A percentile compares a stretch with the other conserved stretches of the same genome.
Evolutionary conservation across 2,113 vertebrate genomes (phyloP).

Genomic region (Pantherophis guttatus): DNA sequence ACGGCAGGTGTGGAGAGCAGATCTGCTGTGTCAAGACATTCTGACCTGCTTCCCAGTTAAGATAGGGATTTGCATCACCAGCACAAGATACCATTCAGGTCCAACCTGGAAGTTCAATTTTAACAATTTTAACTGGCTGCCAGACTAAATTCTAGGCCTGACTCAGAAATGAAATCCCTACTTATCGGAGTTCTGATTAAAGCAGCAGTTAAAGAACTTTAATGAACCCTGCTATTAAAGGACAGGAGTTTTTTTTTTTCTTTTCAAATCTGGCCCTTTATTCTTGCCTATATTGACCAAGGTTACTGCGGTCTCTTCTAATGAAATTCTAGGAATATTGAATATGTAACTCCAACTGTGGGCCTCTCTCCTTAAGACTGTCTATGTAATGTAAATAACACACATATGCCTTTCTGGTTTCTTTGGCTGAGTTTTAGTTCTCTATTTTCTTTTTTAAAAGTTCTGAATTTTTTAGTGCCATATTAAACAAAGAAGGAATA

Average conservation of each 20-base stretch:
- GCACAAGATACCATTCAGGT: neutral
- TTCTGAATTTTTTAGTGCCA: neutral
- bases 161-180: neutral
- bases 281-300: neutral
- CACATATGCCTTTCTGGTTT: neutral
- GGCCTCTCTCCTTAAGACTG: neutral
- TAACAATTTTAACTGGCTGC: neutral
- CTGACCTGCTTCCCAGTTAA: neutral
- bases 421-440: neutral
- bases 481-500: neutral
- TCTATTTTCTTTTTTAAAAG: neutral
- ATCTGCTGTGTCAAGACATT: neutral
- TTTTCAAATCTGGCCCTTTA: neutral
- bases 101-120: neutral
- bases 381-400: neutral
- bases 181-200: neutral
- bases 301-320: neutral
- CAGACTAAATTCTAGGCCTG: neutral
- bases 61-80: neutral
- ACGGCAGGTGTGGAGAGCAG: neutral
- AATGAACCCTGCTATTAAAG: neutral
- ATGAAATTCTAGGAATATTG: neutral
- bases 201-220: neutral
- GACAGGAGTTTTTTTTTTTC: neutral
- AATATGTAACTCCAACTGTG: neutral